phyloP scores from a whole-genome alignment of 2,797 vertebrate species.

The Silurus aristotelis region DNA sequence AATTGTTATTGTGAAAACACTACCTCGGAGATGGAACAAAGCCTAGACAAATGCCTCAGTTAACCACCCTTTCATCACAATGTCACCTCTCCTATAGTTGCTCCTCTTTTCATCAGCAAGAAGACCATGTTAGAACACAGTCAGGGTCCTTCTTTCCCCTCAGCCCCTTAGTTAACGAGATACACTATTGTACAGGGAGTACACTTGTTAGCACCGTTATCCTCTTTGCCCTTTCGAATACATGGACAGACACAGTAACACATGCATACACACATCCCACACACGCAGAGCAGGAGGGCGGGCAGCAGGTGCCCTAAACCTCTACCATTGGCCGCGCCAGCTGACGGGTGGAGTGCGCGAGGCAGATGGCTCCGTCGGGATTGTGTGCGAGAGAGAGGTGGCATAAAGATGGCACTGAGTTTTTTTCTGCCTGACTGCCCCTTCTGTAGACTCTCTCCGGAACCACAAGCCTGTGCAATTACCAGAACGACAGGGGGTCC shows the following conservation, averaged over 20 bases:
- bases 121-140: constrained; percentile 67
- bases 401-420: constrained; percentile 97
- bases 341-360: constrained; percentile 89
- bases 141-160: constrained; percentile 68
- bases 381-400: constrained; percentile 89
- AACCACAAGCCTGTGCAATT: constrained; percentile 93
- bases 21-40: constrained; percentile 48
- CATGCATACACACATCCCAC: constrained; percentile 12
- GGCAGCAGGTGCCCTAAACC: constrained; percentile 87
- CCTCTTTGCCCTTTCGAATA: constrained; percentile 45
- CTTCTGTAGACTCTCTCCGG: constrained; percentile 90
- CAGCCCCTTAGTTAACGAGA: constrained; percentile 76
- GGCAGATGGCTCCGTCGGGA: constrained; percentile 94
- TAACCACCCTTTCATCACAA: constrained; percentile 72
- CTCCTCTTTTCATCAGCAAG: constrained; percentile 61
- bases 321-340: constrained; percentile 86
- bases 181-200: constrained; percentile 77
- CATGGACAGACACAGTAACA: constrained; percentile 34
- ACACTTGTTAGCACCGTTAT: constrained; percentile 78
- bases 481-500: constrained; percentile 91
- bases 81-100: constrained; percentile 68
- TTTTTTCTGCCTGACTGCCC: constrained; percentile 91
- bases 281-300: constrained; percentile 79
- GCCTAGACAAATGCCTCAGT: constrained; percentile 64
- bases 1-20: constrained; percentile 32